These are phyloP conservation scores for Phyllotis vaccarum DNA, from an alignment of 2,797 vertebrate species.

Conservation along the genomic window DNA sequence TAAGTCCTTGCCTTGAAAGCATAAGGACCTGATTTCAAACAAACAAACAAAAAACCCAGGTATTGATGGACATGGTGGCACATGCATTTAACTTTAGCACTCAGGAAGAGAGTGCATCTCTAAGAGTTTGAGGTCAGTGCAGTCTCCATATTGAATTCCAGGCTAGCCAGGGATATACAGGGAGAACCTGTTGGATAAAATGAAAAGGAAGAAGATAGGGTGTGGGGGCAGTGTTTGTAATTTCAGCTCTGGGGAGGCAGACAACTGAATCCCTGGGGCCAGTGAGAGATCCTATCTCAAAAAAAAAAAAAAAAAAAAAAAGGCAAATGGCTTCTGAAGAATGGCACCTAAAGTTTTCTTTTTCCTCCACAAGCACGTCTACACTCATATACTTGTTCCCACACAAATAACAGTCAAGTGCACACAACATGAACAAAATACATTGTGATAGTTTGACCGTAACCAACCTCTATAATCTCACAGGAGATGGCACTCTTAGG, in stretches of 20 bases:
- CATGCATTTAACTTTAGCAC: not conserved
- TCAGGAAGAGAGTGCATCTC: not conserved
- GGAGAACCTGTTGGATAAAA: not conserved
- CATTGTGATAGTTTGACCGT: not conserved
- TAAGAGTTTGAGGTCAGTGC: not conserved
- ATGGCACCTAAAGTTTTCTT: not conserved
- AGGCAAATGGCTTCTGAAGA: not conserved
- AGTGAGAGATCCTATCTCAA: not conserved
- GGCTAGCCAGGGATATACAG: not conserved
- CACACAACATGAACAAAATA: not conserved
- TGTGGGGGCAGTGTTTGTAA: not conserved
- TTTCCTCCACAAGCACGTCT: not conserved
- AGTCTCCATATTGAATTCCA: not conserved
- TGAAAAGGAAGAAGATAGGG: not conserved
- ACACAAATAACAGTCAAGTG: not conserved
- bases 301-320: not conserved
- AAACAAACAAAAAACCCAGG: not conserved
- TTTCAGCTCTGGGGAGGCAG: not conserved
- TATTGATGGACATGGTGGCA: not conserved
- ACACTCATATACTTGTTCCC: not conserved
- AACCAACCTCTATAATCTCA: not conserved
- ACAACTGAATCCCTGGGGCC: not conserved
- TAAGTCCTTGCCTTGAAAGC: not conserved
- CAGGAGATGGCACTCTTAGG: not conserved
- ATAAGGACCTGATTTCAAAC: not conserved